A percentile compares a stretch with the other conserved stretches of the same genome.
These are phyloP conservation scores for Melierax canorus DNA, from an alignment of 2,113 vertebrate species.

Conservation along the genomic window DNA sequence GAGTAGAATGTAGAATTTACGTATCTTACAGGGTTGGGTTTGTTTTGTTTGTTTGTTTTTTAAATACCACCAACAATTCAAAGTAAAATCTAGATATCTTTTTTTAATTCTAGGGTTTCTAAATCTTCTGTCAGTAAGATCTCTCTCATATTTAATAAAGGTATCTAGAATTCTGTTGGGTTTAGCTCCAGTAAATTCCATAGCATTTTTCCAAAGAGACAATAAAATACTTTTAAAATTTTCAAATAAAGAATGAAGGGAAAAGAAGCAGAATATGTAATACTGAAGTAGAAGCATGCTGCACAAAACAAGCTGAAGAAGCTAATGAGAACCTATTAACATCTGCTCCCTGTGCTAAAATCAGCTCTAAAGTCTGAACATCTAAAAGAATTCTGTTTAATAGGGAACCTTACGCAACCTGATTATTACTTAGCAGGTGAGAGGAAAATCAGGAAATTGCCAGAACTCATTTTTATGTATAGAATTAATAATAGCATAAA, in stretches of 20 bases:
- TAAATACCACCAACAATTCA: not conserved
- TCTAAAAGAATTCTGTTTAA: slow-evolving; percentile 12
- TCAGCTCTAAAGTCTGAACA: slow-evolving; percentile 1
- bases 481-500: slow-evolving; percentile 23
- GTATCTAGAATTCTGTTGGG: not conserved
- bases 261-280: not conserved
- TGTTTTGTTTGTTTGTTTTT: not conserved
- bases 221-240: not conserved
- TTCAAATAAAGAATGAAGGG: not conserved
- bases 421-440: slow-evolving; percentile 30
- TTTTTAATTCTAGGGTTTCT: not conserved
- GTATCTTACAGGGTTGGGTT: not conserved
- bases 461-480: slow-evolving; percentile 39
- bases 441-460: slow-evolving; percentile 25
- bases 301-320: slow-evolving; percentile 16
- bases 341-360: slow-evolving; percentile 17
- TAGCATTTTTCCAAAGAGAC: not conserved
- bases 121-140: not conserved
- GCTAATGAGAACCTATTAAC: slow-evolving; percentile 10
- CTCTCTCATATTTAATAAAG: not conserved
- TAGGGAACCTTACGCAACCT: not conserved
- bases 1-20: not conserved
- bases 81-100: not conserved
- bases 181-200: not conserved
- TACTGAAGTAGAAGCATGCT: not conserved